phyloP scores from a whole-genome alignment of 2,888 invertebrate genomes.

The Morpho helenor region DNA sequence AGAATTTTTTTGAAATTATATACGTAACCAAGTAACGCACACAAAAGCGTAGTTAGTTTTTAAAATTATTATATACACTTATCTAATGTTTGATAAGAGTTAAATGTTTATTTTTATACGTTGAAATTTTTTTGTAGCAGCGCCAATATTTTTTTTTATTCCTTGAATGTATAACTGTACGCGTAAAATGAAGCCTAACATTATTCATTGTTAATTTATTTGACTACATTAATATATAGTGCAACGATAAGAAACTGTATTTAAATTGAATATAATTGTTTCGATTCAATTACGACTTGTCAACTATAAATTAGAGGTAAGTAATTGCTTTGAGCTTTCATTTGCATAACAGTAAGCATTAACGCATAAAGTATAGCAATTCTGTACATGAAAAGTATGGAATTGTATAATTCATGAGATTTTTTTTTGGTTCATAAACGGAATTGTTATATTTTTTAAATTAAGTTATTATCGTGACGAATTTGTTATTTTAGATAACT shows the following conservation, averaged over 20 bases:
- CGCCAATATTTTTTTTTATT: not conserved
- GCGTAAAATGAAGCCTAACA: not conserved
- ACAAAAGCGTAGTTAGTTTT: no score
- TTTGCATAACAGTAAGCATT: conserved; percentile 1
- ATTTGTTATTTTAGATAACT: no score
- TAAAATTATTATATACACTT: no score
- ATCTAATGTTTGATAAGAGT: no score
- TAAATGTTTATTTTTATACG: no score
- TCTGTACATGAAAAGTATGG: not conserved
- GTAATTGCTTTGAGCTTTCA: conserved; percentile 4
- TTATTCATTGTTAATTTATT: not conserved
- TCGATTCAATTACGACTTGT: conserved; percentile 10
- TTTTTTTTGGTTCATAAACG: no score
- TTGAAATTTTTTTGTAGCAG: not conserved
- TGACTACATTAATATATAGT: not conserved
- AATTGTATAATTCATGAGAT: no score
- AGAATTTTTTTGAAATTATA: no score
- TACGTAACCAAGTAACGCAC: no score
- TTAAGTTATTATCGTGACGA: no score
- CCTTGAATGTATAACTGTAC: not conserved
- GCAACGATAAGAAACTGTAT: not conserved
- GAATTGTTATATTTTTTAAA: no score
- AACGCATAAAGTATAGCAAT: not conserved
- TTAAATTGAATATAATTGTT: not conserved
- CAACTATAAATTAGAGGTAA: not conserved